A percentile compares a stretch with the other conserved stretches of the same genome.
These are phyloP conservation scores for Pituophis catenifer DNA, from an alignment of 2,113 vertebrate genomes.

Conservation along the genomic window DNA sequence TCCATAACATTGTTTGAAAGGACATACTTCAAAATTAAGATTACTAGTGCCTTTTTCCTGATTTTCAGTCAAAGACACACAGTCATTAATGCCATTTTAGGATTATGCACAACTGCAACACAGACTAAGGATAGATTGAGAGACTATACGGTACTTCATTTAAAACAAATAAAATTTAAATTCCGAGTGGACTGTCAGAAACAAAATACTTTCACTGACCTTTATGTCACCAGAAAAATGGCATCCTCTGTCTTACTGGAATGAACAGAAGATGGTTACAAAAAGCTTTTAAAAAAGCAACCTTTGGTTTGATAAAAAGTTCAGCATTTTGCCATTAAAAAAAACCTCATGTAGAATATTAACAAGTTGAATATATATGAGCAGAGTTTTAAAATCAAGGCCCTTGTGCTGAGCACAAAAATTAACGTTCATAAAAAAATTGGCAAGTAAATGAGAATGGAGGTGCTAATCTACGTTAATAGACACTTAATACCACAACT, in stretches of 20 bases:
- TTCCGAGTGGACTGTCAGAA: slow-evolving; percentile 58
- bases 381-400: slow-evolving; percentile 67
- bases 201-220: slow-evolving; percentile 63
- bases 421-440: slow-evolving; percentile 59
- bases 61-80: slow-evolving; percentile 35
- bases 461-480: slow-evolving; percentile 9
- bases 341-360: slow-evolving; percentile 68
- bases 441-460: slow-evolving; percentile 7
- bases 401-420: slow-evolving; percentile 70
- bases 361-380: slow-evolving; percentile 69
- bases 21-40: slow-evolving; percentile 40
- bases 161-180: slow-evolving; percentile 54
- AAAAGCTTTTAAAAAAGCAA: slow-evolving; percentile 56
- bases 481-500: background rate
- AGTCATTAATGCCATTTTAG: slow-evolving; percentile 43
- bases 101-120: slow-evolving; percentile 47
- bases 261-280: slow-evolving; percentile 70
- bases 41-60: slow-evolving; percentile 56
- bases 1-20: slow-evolving; percentile 52
- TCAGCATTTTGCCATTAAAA: slow-evolving; percentile 69
- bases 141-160: slow-evolving; percentile 46
- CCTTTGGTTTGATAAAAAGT: slow-evolving; percentile 78
- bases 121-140: slow-evolving; percentile 51
- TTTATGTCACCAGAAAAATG: slow-evolving; percentile 69
- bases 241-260: slow-evolving; percentile 72